Percentiles rank a stretch among this genome's conserved stretches.
phyloP scores from a whole-genome alignment of 2,797 vertebrate genomes.

The Syncerus caffer region DNA sequence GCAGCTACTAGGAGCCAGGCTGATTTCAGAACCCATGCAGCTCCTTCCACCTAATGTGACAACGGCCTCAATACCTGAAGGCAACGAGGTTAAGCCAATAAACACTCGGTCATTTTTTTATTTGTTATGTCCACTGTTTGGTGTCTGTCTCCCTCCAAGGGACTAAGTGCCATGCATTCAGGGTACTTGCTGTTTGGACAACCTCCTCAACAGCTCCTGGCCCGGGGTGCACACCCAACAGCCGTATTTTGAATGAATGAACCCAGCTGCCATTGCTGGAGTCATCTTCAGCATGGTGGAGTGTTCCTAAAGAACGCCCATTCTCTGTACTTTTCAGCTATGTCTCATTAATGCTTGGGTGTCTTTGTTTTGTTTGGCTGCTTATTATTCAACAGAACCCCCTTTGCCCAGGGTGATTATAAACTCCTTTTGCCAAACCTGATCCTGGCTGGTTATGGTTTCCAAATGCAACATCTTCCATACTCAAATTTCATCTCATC shows the following conservation, averaged over 20 bases:
- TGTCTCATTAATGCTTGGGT: rapidly evolving
- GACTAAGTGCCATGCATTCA: rapidly evolving
- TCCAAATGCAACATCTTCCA: neutral
- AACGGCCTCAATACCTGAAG: neutral
- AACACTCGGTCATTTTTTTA: neutral
- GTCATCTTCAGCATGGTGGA: neutral
- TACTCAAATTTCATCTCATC: neutral
- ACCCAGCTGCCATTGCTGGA: neutral
- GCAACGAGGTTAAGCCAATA: neutral
- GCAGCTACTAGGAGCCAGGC: neutral
- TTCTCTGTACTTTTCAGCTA: neutral
- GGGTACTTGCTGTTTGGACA: too few species aligned
- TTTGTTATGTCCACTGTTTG: neutral
- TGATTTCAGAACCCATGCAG: rapidly evolving
- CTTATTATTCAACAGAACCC: neutral
- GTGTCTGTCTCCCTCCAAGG: neutral
- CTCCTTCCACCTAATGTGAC: neutral
- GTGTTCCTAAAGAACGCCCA: neutral
- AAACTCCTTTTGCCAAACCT: neutral
- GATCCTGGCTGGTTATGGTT: neutral
- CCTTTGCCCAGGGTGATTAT: neutral
- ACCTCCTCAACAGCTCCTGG: rapidly evolving
- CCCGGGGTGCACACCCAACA: rapidly evolving
- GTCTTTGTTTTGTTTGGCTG: neutral
- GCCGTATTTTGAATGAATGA: neutral